Evolutionary conservation across 2,113 vertebrate genomes (phyloP), one percentile per base, ranked within the genome.

Genomic region (Turdus rufiventris): DNA sequence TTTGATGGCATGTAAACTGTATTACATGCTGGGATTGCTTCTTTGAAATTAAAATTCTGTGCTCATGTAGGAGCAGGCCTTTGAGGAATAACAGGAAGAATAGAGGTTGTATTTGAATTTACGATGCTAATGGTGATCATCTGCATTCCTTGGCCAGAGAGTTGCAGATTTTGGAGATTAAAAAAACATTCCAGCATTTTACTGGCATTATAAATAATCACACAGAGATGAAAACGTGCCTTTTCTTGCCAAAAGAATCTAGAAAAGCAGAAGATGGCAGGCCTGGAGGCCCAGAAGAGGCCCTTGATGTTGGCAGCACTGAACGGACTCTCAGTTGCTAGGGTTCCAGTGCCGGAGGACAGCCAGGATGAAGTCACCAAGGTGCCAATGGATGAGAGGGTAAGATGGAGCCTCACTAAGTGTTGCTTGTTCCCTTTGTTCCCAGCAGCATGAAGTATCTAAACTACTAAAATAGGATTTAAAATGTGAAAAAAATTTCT

Each of bases 181-280:
- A 98, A 98, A 97, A 96, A 94, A 89, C 98, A 98, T 98, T 98
- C 98, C 97, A 98, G 60, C 94, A 96, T 97, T 98, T 97, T 96
- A 58, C 96, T 96, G 97, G 97, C 95, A 95, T 97, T 96, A 94
- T 93, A 97, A 97, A 97, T 98, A 97, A 97, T 97, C 96, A 97
- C 96, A 96, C 94, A 83, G 93, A 97, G 96, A 97, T 97, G 96
- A 98, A 98, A 98, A 98, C 94, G 85, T 98, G 97, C 98, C 97
- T 97, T 99, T 98, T 98, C 98, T 98, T 99, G 96, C 97, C 98
- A 80, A 98, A 98, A 99, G 99, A 99, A 99, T 95, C 98, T 99
- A 97, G 99, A 99, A 96, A 99, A 99, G 95, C 99, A 99, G 98
- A 99, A 99, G 98, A 99, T 98, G 98, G 99, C 98, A 31, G 97